phyloP scores from a whole-genome alignment of 2,888 invertebrate species.

The Hermodice carunculata region DNA sequence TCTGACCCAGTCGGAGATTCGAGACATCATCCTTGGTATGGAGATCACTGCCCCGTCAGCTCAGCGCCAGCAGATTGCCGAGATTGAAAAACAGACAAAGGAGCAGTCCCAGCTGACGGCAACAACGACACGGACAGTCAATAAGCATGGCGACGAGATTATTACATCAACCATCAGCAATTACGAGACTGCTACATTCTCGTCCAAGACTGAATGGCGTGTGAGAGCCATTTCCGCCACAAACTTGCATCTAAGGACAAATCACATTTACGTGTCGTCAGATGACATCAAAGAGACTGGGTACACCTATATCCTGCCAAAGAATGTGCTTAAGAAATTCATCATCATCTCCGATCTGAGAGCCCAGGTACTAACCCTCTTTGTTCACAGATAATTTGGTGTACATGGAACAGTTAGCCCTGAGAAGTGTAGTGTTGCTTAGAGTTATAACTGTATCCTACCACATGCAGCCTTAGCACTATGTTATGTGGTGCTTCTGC shows the following conservation, averaged over 20 bases:
- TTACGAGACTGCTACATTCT: conserved; percentile 97
- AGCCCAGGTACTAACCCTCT: conserved; percentile 81
- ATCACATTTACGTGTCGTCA: conserved; percentile 99
- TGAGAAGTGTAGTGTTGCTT: background rate
- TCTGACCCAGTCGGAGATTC: conserved; percentile 98
- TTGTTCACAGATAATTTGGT: no score
- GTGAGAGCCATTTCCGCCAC: conserved; percentile 97
- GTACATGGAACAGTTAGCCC: background rate
- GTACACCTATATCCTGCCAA: conserved; percentile 86
- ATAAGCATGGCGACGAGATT: conserved; percentile 99
- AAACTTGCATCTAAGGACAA: conserved; percentile 95
- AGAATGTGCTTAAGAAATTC: conserved; percentile 98
- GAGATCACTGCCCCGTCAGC: conserved; percentile 99
- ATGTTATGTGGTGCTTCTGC: no score
- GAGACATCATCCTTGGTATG: conserved; percentile 99
- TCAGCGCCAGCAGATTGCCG: conserved; percentile 98
- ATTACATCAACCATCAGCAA: conserved; percentile 99
- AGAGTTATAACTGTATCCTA: background rate
- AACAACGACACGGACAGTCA: conserved; percentile 97
- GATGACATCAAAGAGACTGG: conserved; percentile 99
- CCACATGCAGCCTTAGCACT: background rate
- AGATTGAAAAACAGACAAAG: conserved; percentile 99
- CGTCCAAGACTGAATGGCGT: conserved; percentile 99
- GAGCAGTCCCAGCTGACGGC: conserved; percentile 97
- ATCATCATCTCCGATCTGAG: conserved; percentile 98